These are phyloP conservation scores for Scomber colias DNA, from an alignment of 2,113 vertebrate genomes.

Conservation along the genomic window DNA sequence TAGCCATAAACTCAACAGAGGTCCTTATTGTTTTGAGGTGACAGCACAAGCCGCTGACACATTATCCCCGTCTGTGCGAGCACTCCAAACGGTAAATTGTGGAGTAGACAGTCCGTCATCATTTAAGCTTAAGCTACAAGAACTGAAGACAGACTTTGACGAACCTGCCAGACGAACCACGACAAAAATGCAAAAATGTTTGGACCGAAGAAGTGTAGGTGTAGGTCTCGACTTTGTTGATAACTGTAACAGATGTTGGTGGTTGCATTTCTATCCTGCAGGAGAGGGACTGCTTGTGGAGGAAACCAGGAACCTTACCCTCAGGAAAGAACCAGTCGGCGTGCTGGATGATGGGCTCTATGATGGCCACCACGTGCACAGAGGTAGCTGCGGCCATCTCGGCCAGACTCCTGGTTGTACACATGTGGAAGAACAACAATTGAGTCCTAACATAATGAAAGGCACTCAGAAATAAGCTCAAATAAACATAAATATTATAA, in stretches of 20 bases:
- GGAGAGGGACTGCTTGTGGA: not conserved
- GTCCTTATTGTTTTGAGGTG: not conserved
- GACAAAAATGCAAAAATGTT: not conserved
- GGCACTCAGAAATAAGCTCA: not conserved
- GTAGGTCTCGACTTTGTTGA: too few species aligned
- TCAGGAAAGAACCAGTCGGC: constrained; percentile 99
- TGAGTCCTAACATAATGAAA: constrained; percentile 1
- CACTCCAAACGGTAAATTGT: not conserved
- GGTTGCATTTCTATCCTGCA: too few species aligned
- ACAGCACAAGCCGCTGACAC: not conserved
- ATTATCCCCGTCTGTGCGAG: not conserved
- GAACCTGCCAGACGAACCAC: too few species aligned
- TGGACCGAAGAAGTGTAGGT: too few species aligned
- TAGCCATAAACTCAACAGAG: not conserved
- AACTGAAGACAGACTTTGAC: not conserved
- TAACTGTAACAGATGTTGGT: too few species aligned
- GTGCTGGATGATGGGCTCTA: constrained; percentile 97
- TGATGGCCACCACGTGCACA: constrained; percentile 95
- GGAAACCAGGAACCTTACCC: constrained; percentile 81
- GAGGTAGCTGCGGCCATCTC: constrained; percentile 98
- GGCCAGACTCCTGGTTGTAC: constrained; percentile 86
- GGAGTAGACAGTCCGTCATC: not conserved
- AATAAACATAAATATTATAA: constrained; percentile 12
- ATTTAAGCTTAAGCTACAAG: constrained; percentile 3
- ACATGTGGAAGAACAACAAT: constrained; percentile 27